A percentile compares a stretch with the other conserved stretches of the same genome.
Evolutionary conservation across 2,113 vertebrate genomes (phyloP).

Genomic region (Esox niger): DNA sequence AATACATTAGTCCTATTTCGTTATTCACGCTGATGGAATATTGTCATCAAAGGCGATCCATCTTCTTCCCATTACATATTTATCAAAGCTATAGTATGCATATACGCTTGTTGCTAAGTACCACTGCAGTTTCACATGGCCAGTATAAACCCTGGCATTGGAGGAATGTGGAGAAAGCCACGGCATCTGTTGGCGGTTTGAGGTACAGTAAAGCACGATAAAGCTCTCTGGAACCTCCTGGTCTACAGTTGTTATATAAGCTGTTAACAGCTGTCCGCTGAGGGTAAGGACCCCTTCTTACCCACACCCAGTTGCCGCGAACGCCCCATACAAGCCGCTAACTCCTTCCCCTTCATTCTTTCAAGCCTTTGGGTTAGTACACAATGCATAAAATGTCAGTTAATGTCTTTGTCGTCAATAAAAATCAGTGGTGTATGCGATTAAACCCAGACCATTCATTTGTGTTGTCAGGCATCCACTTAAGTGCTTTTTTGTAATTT

Average conservation of each 20-base stretch:
- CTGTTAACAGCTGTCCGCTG: conserved; percentile 33
- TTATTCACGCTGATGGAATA: no score
- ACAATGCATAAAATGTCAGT: not conserved
- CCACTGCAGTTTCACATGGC: conserved; percentile 25
- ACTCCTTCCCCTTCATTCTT: no score
- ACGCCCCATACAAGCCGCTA: conserved; percentile 2
- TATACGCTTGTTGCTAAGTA: not conserved
- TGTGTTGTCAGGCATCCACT: no score
- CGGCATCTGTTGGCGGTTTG: conserved; percentile 54
- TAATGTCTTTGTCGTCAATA: not conserved
- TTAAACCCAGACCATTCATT: not conserved
- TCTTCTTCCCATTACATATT: no score
- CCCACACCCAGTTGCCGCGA: conserved; percentile 29
- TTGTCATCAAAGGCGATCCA: no score
- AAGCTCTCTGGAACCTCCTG: conserved; percentile 38
- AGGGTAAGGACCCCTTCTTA: conserved; percentile 36
- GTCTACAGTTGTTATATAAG: conserved; percentile 28
- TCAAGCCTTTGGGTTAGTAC: no score
- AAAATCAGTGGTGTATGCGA: not conserved
- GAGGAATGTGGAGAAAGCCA: conserved; percentile 35
- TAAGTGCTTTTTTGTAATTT: no score
- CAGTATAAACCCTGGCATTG: conserved; percentile 40
- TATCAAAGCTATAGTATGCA: no score
- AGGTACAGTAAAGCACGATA: conserved; percentile 28
- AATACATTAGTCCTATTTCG: no score